A percentile compares a stretch with the other conserved stretches of the same genome.
Evolutionary conservation across 2,113 vertebrate genomes (phyloP).

Genomic region (Symphodus melops): DNA sequence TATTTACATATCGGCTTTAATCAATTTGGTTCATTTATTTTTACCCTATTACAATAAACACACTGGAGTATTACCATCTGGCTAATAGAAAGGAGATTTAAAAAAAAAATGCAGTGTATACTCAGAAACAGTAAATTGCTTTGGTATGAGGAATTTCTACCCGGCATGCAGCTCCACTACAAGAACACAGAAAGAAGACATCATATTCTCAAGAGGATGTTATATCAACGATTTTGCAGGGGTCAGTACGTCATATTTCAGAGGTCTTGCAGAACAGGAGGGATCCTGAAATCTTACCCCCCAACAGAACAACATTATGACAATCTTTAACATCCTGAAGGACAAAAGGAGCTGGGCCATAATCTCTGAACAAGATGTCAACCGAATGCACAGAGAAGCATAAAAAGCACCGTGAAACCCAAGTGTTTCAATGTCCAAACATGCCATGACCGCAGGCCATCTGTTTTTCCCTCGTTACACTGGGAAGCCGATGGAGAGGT

Average conservation of each 20-base stretch:
- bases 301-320: constrained; percentile 47
- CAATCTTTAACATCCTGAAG: constrained; percentile 62
- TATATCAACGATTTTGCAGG: constrained; percentile 33
- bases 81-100: constrained; percentile 61
- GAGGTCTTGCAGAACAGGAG: constrained; percentile 21
- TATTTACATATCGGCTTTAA: constrained; percentile 82
- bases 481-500: constrained; percentile 69
- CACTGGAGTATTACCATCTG: constrained; percentile 79
- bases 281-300: constrained; percentile 30
- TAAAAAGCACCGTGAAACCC: constrained; percentile 80
- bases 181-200: constrained; percentile 18
- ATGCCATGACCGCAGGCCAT: constrained; percentile 77
- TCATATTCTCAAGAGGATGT: constrained; percentile 24
- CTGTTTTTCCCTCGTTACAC: constrained; percentile 77
- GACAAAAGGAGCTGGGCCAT: constrained; percentile 53
- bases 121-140: constrained; percentile 60
- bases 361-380: constrained; percentile 71
- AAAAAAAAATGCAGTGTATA: constrained; percentile 49
- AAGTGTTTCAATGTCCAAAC: constrained; percentile 82
- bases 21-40: constrained; percentile 82
- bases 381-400: constrained; percentile 75
- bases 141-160: constrained; percentile 73
- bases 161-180: constrained; percentile 34
- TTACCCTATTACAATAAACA: constrained; percentile 77
- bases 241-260: constrained; percentile 31